Evolutionary conservation across 2,113 vertebrate genomes (phyloP).

Genomic region (Tragelaphus buxtoni): DNA sequence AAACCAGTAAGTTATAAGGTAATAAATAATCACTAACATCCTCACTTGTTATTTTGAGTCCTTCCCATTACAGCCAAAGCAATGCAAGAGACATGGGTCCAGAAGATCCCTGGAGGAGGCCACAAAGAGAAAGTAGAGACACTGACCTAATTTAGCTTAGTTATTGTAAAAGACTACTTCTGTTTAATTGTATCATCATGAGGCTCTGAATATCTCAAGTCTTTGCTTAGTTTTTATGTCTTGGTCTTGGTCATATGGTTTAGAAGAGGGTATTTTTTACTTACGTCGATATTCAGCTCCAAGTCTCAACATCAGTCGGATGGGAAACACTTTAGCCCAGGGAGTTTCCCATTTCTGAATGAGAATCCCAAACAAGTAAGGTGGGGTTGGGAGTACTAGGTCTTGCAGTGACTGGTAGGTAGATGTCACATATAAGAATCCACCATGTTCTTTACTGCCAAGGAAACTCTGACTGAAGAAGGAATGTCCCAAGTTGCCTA

Average conservation of each 20-base stretch:
- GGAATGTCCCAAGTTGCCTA: constrained; percentile 95
- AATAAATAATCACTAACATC: constrained; percentile 20
- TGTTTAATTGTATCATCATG: not conserved
- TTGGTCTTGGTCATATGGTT: not conserved
- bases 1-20: not conserved
- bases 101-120: not conserved
- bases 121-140: not conserved
- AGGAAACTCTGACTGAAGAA: constrained; percentile 98
- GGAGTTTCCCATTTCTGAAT: constrained; percentile 99
- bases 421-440: constrained; percentile 94
- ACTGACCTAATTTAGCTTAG: not conserved
- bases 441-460: constrained; percentile 96
- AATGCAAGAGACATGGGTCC: not conserved
- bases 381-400: constrained; percentile 93
- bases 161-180: constrained; percentile 31
- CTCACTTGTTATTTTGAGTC: constrained; percentile 1
- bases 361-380: constrained; percentile 96
- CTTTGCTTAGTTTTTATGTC: not conserved
- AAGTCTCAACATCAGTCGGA: constrained; percentile 95
- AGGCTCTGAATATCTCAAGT: not conserved
- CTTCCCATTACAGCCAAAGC: not conserved
- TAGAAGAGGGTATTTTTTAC: constrained; percentile 68
- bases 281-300: constrained; percentile 98
- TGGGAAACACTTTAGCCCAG: constrained; percentile 99
- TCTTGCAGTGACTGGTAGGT: constrained; percentile 97